phyloP scores from a whole-genome alignment of 2,797 vertebrate genomes.

The Echeneis naucrates region DNA sequence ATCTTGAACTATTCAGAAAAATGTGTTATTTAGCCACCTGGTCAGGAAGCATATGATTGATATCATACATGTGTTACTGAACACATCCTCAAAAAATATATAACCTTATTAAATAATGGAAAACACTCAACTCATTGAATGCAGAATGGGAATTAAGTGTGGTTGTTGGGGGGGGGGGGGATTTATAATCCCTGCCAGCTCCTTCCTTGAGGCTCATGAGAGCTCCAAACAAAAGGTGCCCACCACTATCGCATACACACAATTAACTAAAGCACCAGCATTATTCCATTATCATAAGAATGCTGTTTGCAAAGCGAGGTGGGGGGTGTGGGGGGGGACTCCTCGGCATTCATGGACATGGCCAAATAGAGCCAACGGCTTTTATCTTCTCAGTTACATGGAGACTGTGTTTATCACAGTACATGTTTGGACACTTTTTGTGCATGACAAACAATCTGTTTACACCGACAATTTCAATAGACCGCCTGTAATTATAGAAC shows the following conservation, averaged over 20 bases:
- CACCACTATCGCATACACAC: conserved; percentile 82
- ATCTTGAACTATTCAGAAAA: background rate
- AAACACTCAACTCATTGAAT: conserved; percentile 52
- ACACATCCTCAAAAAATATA: background rate
- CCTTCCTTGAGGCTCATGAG: conserved; percentile 77
- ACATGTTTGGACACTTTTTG: conserved; percentile 71
- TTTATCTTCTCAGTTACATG: conserved; percentile 81
- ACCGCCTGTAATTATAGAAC: conserved; percentile 45
- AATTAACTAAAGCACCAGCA: conserved; percentile 86
- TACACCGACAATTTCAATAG: conserved; percentile 46
- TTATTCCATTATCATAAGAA: conserved; percentile 88
- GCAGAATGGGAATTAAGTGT: conserved; percentile 48
- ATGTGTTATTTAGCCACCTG: background rate
- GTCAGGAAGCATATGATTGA: background rate
- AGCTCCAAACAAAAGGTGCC: conserved; percentile 83
- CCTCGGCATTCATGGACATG: conserved; percentile 76
- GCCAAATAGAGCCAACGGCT: conserved; percentile 66
- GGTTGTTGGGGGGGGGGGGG: conserved; percentile 44
- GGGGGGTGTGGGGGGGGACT: conserved; percentile 54
- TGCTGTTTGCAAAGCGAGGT: conserved; percentile 80
- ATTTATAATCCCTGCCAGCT: conserved; percentile 81
- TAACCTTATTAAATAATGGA: conserved; percentile 25
- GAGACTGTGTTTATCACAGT: conserved; percentile 73
- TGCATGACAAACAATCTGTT: conserved; percentile 57
- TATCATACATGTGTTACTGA: background rate